Conservation (phyloP, 2,888 invertebrate species). For the Eupithecia insigniata region DNA sequence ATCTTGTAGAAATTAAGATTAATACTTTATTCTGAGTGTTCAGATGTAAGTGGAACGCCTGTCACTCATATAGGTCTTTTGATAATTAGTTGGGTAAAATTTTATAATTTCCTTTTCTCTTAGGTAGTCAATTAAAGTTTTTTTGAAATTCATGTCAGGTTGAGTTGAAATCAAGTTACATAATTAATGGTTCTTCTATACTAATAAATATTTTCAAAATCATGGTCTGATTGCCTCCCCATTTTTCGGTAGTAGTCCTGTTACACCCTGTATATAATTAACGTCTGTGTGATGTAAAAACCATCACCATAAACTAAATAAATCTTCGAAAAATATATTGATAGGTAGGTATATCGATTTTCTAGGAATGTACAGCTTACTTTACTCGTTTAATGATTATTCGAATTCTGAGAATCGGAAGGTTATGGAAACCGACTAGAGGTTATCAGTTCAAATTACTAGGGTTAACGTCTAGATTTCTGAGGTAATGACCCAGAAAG, state of each 20-base stretch:
- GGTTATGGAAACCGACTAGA: neutral
- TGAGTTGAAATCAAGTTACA: neutral
- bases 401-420: neutral
- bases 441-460: conserved; percentile 5
- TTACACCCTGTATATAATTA: no score
- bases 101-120: neutral
- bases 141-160: neutral
- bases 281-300: no score
- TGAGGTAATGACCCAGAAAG: conserved; percentile 13
- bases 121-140: neutral
- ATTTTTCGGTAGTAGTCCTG: no score
- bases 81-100: neutral
- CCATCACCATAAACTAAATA: no score
- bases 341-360: neutral
- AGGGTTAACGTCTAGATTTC: conserved; percentile 8
- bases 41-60: neutral
- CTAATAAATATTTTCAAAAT: neutral
- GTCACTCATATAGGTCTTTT: neutral
- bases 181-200: neutral
- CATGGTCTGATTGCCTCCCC: no score
- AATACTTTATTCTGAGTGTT: neutral
- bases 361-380: neutral
- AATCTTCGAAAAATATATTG: no score
- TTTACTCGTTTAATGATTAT: neutral
- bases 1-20: neutral